phyloP scores from a whole-genome alignment of 2,888 invertebrate genomes.

The Maniola hyperantus region DNA sequence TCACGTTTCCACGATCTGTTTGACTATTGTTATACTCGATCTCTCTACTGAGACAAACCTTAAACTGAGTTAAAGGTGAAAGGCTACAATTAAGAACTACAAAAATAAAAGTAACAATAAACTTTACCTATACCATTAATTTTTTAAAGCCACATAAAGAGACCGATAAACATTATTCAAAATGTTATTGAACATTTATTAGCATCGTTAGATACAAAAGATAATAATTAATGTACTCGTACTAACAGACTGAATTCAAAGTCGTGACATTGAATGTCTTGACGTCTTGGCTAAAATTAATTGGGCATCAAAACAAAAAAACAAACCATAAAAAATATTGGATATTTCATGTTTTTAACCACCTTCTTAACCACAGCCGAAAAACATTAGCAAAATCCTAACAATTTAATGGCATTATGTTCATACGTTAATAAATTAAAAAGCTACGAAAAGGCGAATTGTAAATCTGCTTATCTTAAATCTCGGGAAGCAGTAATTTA shows the following conservation, averaged over 20 bases:
- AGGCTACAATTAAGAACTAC: background rate
- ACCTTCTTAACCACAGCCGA: background rate
- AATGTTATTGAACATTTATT: slow-evolving; percentile 14
- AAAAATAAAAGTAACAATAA: background rate
- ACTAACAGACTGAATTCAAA: slow-evolving; percentile 15
- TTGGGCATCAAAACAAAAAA: background rate
- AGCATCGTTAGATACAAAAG: slow-evolving; percentile 1
- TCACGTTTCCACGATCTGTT: slow-evolving; percentile 20
- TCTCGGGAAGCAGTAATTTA: background rate
- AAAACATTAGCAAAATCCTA: background rate
- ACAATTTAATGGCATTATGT: background rate
- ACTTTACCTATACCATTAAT: background rate
- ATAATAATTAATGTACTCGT: background rate
- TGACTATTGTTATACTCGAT: slow-evolving; percentile 13
- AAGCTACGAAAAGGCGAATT: background rate
- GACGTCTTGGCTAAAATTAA: background rate
- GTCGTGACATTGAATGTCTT: slow-evolving; percentile 14
- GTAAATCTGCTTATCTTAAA: background rate
- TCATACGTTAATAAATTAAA: background rate
- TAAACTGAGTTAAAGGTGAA: slow-evolving; percentile 18
- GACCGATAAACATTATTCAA: background rate
- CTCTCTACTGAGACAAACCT: slow-evolving; percentile 13
- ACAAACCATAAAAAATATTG: background rate
- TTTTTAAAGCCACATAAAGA: background rate
- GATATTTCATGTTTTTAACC: background rate